These are phyloP conservation scores for Aphidoletes aphidimyza DNA, from an alignment of 2,888 invertebrate species.

Conservation along the genomic window DNA sequence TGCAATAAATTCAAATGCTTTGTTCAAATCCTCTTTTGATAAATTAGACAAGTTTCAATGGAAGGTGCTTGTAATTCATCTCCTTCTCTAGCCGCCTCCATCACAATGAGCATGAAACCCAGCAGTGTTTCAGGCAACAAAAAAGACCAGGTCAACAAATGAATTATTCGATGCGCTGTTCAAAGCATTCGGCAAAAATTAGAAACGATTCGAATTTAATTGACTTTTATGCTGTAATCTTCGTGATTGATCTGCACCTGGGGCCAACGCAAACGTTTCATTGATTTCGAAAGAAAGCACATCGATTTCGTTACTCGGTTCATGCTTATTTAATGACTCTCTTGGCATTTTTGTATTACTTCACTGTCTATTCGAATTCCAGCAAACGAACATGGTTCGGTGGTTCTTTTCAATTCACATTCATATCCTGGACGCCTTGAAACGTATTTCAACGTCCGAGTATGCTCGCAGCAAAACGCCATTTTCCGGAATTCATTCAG, in stretches of 20 bases:
- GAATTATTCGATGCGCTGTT: neutral
- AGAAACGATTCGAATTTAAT: neutral
- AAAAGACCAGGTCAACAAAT: neutral
- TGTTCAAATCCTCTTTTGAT: slow-evolving; percentile 26
- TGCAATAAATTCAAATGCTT: neutral
- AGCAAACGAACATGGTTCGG: neutral
- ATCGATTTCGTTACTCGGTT: neutral
- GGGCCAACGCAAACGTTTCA: neutral
- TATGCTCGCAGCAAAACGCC: too few species aligned
- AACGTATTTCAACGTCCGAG: neutral
- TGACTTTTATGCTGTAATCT: slow-evolving; percentile 17
- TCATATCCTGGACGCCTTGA: too few species aligned
- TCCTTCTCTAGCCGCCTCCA: too few species aligned
- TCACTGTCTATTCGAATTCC: neutral
- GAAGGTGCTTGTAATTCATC: neutral
- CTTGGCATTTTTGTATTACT: neutral
- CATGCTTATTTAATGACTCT: neutral
- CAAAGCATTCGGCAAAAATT: neutral
- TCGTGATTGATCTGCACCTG: slow-evolving; percentile 18
- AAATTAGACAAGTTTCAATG: neutral
- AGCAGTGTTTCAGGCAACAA: too few species aligned
- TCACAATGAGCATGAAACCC: too few species aligned
- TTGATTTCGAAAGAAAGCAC: neutral
- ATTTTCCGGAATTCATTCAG: neutral
- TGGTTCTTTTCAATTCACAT: neutral